Percentiles rank a stretch among this genome's conserved stretches.
Conservation (phyloP, 2,113 vertebrate species). For the Columba janthina region DNA sequence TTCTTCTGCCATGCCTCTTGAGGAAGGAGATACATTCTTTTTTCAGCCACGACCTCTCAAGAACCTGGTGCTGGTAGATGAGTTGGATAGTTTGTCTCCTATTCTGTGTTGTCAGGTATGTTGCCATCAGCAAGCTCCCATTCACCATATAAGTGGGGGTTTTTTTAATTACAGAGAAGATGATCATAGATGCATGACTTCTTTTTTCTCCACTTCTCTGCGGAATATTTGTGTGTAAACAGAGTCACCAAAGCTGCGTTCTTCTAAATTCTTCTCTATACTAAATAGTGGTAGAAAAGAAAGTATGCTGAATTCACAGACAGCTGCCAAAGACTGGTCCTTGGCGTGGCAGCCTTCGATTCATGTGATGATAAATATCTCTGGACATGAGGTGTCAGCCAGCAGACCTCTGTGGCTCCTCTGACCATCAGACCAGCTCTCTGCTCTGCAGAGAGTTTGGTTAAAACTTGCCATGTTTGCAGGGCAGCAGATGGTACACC, state of each 20-base stretch:
- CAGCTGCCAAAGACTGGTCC: background rate
- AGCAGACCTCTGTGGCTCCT: background rate
- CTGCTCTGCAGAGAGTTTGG: background rate
- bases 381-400: background rate
- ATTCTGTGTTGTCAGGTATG: constrained; percentile 95
- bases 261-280: background rate
- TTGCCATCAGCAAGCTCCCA: background rate
- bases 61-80: constrained; percentile 95
- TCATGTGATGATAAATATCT: background rate
- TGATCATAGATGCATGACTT: background rate
- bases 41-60: constrained; percentile 96
- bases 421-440: background rate
- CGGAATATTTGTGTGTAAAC: background rate
- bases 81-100: constrained; percentile 94
- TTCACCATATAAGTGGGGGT: background rate
- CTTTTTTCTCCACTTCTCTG: background rate
- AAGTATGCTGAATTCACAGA: background rate
- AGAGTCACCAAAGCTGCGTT: background rate
- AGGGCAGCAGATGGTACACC: background rate
- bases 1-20: constrained; percentile 97
- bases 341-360: background rate
- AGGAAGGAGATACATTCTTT: constrained; percentile 98
- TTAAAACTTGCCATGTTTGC: background rate
- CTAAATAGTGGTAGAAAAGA: background rate
- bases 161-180: background rate